Percentiles rank a stretch among this genome's conserved stretches.
phyloP scores from a whole-genome alignment of 2,888 invertebrate species.

The Hemithea aestivaria region DNA sequence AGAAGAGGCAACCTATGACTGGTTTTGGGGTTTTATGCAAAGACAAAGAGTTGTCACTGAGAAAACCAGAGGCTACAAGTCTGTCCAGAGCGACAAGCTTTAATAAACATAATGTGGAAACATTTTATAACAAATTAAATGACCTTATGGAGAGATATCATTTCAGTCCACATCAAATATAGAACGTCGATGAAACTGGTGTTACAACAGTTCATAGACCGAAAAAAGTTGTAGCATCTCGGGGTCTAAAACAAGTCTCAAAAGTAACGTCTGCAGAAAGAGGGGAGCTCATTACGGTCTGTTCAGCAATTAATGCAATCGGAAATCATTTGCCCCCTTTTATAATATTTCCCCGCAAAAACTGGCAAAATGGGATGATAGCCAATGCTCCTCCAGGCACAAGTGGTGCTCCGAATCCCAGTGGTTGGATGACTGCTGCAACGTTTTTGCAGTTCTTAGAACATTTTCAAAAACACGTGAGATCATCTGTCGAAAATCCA shows the following conservation, averaged over 20 bases:
- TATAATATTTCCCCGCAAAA: slow-evolving; percentile 15
- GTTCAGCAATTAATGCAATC: slow-evolving; percentile 8
- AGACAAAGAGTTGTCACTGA: slow-evolving; percentile 6
- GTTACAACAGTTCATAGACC: slow-evolving; percentile 27
- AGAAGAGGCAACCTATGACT: slow-evolving; percentile 9
- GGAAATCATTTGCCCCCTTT: slow-evolving; percentile 13
- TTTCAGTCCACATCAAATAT: slow-evolving; percentile 20
- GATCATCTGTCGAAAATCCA: slow-evolving; percentile 21
- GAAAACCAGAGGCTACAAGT: slow-evolving; percentile 7
- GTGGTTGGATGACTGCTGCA: slow-evolving; percentile 14
- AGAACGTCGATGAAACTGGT: slow-evolving; percentile 27
- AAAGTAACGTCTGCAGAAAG: slow-evolving; percentile 24
- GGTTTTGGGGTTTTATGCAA: slow-evolving; percentile 9
- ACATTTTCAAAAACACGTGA: slow-evolving; percentile 25
- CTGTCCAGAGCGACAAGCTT: slow-evolving; percentile 17
- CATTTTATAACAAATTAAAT: slow-evolving; percentile 17
- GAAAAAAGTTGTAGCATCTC: slow-evolving; percentile 28
- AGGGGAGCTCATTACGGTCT: slow-evolving; percentile 20
- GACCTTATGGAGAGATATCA: slow-evolving; percentile 16
- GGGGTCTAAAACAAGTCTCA: slow-evolving; percentile 23
- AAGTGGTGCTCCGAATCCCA: slow-evolving; percentile 7
- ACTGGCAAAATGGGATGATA: slow-evolving; percentile 10
- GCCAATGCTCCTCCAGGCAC: slow-evolving; percentile 2
- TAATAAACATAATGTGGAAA: slow-evolving; percentile 17
- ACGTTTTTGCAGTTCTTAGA: slow-evolving; percentile 10